Conservation (phyloP, 2,888 invertebrate species). For the Dione vanillae region DNA sequence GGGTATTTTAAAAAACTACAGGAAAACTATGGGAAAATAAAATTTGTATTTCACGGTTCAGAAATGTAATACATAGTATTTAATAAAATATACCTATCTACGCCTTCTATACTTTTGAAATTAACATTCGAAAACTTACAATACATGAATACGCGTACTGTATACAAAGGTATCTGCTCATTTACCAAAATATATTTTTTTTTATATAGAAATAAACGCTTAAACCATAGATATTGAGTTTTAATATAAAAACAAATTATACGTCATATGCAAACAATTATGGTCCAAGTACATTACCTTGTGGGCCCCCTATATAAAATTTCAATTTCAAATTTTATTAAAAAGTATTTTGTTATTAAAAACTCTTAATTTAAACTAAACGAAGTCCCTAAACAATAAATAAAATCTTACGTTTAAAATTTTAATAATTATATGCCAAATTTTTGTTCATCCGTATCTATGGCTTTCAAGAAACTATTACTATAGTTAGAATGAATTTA, state of each 20-base stretch:
- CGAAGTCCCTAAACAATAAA: neutral
- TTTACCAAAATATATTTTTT: slow-evolving; percentile 33
- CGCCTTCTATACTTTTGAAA: slow-evolving; percentile 67
- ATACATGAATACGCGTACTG: slow-evolving; percentile 55
- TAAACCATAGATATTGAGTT: slow-evolving; percentile 28
- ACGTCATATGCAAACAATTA: neutral
- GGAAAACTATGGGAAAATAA: slow-evolving; percentile 79
- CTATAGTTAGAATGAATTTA: slow-evolving; percentile 25
- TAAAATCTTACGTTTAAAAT: neutral
- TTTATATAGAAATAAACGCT: slow-evolving; percentile 11
- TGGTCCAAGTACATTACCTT: slow-evolving; percentile 4
- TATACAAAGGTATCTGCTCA: slow-evolving; percentile 59
- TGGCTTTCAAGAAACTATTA: slow-evolving; percentile 17
- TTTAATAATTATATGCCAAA: slow-evolving; percentile 7
- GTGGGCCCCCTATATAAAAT: neutral
- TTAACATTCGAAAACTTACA: slow-evolving; percentile 81
- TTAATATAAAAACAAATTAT: slow-evolving; percentile 2
- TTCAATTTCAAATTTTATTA: neutral
- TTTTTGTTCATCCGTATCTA: slow-evolving; percentile 6
- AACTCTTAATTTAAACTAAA: neutral
- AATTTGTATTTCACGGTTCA: slow-evolving; percentile 81
- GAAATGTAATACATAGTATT: slow-evolving; percentile 76
- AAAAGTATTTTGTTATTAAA: neutral
- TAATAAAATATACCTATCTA: slow-evolving; percentile 80
- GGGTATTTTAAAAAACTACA: too few relatives aligned